These are phyloP conservation scores for Callinectes sapidus DNA, from an alignment of 2,888 invertebrate genomes.

Conservation along the genomic window DNA sequence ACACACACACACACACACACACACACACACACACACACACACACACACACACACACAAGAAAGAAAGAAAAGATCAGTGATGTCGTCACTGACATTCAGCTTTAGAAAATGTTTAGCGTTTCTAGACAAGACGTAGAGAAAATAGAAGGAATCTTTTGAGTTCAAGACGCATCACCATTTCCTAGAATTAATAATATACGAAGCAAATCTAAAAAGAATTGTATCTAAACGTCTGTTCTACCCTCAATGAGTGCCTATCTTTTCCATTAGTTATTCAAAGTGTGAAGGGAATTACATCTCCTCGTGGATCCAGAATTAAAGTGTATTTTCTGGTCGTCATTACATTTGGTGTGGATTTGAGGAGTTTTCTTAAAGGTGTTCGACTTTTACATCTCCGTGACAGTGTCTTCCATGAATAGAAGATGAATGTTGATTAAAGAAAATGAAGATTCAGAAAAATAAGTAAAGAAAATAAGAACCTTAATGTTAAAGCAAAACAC, in stretches of 20 bases:
- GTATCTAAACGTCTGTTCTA: background rate
- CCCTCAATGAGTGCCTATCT: background rate
- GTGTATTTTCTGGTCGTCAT: background rate
- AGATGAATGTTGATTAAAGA: background rate
- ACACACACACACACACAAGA: background rate
- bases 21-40: constrained; percentile 10
- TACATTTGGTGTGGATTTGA: background rate
- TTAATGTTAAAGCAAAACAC: background rate
- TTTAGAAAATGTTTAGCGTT: background rate
- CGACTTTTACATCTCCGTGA: background rate
- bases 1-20: constrained; percentile 1
- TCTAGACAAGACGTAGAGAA: background rate
- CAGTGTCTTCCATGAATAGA: background rate
- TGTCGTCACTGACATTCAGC: background rate
- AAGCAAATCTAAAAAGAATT: background rate
- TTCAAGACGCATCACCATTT: background rate
- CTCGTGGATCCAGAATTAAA: background rate
- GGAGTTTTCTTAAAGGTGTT: background rate
- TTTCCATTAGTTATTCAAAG: background rate
- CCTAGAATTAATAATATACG: background rate
- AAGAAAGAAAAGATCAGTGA: background rate
- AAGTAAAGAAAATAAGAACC: background rate
- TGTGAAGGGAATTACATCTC: background rate
- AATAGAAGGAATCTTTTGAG: background rate
- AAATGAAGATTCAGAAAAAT: background rate